Evolutionary conservation across 1,140 invertebrate species (phyloP).

Genomic region (Drosophila virilis): DNA sequence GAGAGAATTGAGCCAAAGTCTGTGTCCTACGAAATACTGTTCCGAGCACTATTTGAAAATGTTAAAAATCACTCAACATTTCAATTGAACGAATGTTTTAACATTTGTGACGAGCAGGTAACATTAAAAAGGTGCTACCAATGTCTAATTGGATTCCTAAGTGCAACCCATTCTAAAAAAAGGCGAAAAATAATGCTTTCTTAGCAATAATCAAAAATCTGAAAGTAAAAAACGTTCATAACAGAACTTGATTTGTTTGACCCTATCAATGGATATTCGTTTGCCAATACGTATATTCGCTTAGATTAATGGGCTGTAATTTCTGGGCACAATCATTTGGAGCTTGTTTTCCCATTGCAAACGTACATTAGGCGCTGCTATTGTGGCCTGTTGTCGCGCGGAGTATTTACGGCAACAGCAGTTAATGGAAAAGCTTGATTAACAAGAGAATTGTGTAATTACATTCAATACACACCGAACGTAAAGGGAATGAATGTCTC

Average conservation of each 20-base stretch:
- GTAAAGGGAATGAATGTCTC: not conserved
- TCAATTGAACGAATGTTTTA: too few species aligned
- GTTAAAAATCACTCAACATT: not conserved
- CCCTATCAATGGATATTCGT: not conserved
- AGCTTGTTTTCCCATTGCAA: conserved; percentile 16
- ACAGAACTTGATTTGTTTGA: too few species aligned
- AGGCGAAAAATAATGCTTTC: too few species aligned
- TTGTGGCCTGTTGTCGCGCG: too few species aligned
- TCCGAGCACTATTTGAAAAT: not conserved
- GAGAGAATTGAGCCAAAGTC: not conserved
- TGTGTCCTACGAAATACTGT: not conserved
- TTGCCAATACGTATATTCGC: not conserved
- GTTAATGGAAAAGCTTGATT: conserved; percentile 43
- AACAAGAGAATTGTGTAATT: conserved; percentile 37
- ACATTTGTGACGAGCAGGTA: too few species aligned
- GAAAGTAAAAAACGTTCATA: too few species aligned
- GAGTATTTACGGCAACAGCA: conserved; percentile 7
- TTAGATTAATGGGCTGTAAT: conserved; percentile 19
- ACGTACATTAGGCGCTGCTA: conserved; percentile 22
- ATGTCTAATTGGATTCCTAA: too few species aligned
- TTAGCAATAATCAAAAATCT: too few species aligned
- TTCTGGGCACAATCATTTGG: conserved; percentile 10
- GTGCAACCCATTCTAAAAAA: too few species aligned
- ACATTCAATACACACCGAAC: conserved; percentile 4
- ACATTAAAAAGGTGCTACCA: too few species aligned